phyloP scores from a whole-genome alignment of 2,113 vertebrate genomes.

The Gallinago undulata region DNA sequence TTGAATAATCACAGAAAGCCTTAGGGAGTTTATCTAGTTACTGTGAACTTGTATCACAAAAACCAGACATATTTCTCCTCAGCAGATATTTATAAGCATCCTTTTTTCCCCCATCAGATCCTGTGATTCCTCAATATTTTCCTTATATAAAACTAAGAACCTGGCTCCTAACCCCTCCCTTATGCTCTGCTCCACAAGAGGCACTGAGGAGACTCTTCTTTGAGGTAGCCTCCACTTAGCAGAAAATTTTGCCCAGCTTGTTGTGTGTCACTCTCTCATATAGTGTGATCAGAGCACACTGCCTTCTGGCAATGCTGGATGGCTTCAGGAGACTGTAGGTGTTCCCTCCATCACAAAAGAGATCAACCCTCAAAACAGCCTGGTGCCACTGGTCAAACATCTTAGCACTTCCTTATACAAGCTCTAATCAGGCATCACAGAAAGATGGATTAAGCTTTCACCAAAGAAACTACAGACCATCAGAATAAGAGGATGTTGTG shows the following conservation, averaged over 20 bases:
- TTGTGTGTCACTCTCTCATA: background rate
- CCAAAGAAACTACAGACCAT: background rate
- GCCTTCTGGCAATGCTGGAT: background rate
- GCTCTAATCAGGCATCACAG: background rate
- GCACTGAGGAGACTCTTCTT: background rate
- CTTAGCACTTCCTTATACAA: background rate
- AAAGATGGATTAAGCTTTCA: background rate
- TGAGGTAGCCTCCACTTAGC: background rate
- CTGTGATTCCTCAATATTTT: background rate
- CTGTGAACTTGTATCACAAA: background rate
- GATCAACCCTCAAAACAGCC: background rate
- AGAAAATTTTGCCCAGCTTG: background rate
- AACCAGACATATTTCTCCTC: background rate
- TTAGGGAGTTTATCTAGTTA: background rate
- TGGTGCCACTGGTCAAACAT: background rate
- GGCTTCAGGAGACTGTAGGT: background rate
- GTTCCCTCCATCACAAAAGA: background rate
- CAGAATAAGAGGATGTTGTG: background rate
- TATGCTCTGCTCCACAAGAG: background rate
- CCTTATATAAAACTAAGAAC: background rate
- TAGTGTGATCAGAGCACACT: rapidly evolving
- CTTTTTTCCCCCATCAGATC: background rate
- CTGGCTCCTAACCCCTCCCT: background rate
- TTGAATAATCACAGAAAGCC: background rate
- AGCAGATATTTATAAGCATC: background rate